Percentiles rank a stretch among this genome's conserved stretches.
These are phyloP conservation scores for Anguilla obscura DNA, from an alignment of 2,797 vertebrate species.

Conservation along the genomic window DNA sequence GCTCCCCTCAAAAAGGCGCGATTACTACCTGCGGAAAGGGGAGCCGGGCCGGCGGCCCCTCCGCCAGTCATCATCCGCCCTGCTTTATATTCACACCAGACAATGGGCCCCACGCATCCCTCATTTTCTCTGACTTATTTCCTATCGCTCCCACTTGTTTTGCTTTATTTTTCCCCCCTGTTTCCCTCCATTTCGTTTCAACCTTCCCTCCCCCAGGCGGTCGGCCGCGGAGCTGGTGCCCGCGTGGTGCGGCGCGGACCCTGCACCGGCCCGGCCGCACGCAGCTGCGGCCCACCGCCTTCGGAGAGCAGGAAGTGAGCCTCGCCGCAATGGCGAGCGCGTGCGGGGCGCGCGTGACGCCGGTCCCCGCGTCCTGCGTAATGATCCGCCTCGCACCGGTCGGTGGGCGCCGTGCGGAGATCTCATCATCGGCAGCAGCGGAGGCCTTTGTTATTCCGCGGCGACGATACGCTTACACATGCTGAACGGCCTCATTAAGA, in stretches of 20 bases:
- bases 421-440: conserved; percentile 56
- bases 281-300: conserved; percentile 17
- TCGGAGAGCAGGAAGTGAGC: conserved; percentile 40
- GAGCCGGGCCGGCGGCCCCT: neutral
- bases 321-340: conserved; percentile 53
- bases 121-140: neutral
- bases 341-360: conserved; percentile 31
- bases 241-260: neutral
- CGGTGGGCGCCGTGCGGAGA: conserved; percentile 51
- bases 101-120: conserved; percentile 7
- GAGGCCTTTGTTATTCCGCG: conserved; percentile 73
- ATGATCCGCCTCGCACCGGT: conserved; percentile 51
- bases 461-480: conserved; percentile 73
- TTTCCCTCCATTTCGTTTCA: too few relatives aligned
- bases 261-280: neutral
- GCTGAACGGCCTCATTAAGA: conserved; percentile 84
- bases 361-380: conserved; percentile 43
- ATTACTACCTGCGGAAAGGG: conserved; percentile 30
- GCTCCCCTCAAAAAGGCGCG: conserved; percentile 25
- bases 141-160: neutral
- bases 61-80: conserved; percentile 1
- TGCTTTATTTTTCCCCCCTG: neutral
- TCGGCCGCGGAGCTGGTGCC: neutral
- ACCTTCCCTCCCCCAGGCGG: neutral
- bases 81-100: conserved; percentile 20